A percentile compares a stretch with the other conserved stretches of the same genome.
phyloP scores from a whole-genome alignment of 2,113 vertebrate genomes.

The Pterocles gutturalis region DNA sequence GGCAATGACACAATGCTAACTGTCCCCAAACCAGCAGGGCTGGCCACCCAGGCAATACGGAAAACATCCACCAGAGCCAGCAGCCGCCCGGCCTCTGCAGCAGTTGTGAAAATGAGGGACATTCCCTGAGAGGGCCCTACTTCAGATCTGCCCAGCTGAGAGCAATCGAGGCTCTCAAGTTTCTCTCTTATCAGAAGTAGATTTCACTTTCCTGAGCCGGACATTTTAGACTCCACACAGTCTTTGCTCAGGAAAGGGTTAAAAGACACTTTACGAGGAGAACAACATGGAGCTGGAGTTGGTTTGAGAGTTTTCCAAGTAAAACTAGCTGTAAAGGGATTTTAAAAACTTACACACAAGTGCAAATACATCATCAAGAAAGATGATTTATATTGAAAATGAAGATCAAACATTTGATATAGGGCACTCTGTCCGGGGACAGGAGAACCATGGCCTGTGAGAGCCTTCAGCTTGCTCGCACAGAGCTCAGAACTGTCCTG shows the following conservation, averaged over 20 bases:
- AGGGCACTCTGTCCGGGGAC: neutral
- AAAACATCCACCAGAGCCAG: neutral
- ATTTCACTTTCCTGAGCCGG: neutral
- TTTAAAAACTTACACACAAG: neutral
- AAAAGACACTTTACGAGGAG: neutral
- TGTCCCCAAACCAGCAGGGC: neutral
- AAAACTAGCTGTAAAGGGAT: neutral
- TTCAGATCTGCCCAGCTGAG: neutral
- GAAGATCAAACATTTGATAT: neutral
- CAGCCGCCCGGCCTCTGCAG: neutral
- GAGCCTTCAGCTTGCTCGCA: neutral
- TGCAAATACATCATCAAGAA: neutral
- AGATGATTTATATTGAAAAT: neutral
- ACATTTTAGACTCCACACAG: neutral
- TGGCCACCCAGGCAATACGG: conserved; percentile 26
- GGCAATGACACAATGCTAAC: neutral
- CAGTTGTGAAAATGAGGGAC: neutral
- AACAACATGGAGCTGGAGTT: neutral
- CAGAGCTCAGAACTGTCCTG: neutral
- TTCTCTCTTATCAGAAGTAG: neutral
- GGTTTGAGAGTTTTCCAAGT: neutral
- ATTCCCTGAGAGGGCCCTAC: neutral
- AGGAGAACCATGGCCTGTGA: neutral
- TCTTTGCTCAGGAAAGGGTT: neutral
- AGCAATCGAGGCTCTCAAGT: neutral